These are phyloP conservation scores for Halocynthia roretzi DNA, from an alignment of 23 tunicate genomes.

Conservation along the genomic window DNA sequence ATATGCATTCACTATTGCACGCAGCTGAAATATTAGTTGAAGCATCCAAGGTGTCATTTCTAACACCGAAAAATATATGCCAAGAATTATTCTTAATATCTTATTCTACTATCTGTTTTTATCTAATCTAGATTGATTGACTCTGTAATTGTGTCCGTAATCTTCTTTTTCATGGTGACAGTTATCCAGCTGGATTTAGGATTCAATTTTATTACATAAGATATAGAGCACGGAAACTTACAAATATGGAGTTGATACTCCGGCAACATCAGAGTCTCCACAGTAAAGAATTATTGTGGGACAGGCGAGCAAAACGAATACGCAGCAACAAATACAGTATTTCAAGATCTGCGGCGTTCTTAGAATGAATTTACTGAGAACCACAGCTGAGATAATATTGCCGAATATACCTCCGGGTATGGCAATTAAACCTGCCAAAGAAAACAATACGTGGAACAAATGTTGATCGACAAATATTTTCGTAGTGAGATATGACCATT, in stretches of 20 bases:
- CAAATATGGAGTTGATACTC: slow-evolving; percentile 33
- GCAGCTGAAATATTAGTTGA: slow-evolving; percentile 1
- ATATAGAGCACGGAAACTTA: neutral
- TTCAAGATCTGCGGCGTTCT: slow-evolving; percentile 23
- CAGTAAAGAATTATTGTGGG: slow-evolving; percentile 45
- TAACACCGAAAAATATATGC: neutral
- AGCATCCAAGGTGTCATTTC: neutral
- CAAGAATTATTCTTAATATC: neutral
- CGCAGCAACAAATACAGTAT: slow-evolving; percentile 19
- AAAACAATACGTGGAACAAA: neutral
- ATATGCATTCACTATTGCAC: slow-evolving; percentile 54
- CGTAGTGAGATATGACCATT: too few species aligned
- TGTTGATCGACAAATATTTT: too few species aligned
- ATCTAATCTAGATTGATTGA: too few species aligned
- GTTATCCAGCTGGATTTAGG: neutral
- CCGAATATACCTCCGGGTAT: slow-evolving; percentile 56
- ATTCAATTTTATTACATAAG: neutral
- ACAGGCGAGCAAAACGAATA: slow-evolving; percentile 13
- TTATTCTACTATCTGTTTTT: too few species aligned
- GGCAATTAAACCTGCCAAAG: slow-evolving; percentile 35
- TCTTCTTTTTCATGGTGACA: slow-evolving; percentile 9
- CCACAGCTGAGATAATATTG: slow-evolving; percentile 34
- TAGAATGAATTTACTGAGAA: slow-evolving; percentile 40
- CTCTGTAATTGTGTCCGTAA: too few species aligned
- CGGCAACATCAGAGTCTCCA: slow-evolving; percentile 23